These are phyloP conservation scores for Coranthus polyacanthus DNA, from an alignment of 2,797 vertebrate genomes.

Conservation along the genomic window DNA sequence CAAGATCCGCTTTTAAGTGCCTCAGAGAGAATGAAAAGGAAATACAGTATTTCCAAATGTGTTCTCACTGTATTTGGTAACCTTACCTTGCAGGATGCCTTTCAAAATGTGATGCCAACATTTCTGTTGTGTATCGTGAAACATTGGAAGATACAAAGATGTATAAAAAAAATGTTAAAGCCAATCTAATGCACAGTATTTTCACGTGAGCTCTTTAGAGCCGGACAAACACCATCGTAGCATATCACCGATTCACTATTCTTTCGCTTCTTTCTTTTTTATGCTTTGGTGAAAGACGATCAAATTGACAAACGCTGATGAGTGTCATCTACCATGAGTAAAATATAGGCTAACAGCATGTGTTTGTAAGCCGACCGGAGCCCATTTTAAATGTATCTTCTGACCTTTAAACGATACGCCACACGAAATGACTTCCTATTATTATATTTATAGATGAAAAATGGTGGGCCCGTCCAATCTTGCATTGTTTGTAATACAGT, in stretches of 20 bases:
- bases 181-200: neutral
- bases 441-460: constrained; percentile 1
- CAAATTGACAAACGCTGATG: neutral
- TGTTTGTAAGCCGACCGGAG: neutral
- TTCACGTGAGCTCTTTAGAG: neutral
- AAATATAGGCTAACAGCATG: neutral
- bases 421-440: neutral
- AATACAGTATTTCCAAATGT: constrained; percentile 29
- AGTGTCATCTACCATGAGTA: neutral
- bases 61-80: neutral
- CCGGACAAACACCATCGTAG: neutral
- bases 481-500: constrained; percentile 50
- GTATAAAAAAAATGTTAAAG: neutral
- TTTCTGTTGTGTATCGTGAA: constrained; percentile 37
- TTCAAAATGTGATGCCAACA: neutral
- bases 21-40: neutral
- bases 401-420: neutral
- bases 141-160: neutral
- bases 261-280: neutral
- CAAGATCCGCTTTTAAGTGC: neutral
- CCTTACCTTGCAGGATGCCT: constrained; percentile 4
- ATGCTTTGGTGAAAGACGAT: neutral
- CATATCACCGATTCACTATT: neutral
- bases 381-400: neutral
- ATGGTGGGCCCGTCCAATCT: constrained; percentile 1